Evolutionary conservation across 2,797 vertebrate genomes (phyloP).

Genomic region (Karalla daura): DNA sequence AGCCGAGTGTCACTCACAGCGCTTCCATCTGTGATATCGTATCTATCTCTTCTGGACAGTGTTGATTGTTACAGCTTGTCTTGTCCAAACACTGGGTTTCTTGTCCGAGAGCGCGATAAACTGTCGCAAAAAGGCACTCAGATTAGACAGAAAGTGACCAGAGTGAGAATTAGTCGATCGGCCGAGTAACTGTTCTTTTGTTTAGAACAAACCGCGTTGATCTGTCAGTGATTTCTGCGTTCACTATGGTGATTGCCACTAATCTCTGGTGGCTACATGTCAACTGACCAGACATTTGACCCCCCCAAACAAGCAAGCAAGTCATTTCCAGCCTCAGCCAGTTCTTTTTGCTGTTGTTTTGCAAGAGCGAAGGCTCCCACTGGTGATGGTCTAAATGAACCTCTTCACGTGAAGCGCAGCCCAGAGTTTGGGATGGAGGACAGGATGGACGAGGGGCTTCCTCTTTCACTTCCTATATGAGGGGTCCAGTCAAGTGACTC

Average conservation of each 20-base stretch:
- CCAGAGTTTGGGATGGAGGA: slow-evolving; percentile 70
- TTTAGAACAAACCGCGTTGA: slow-evolving; percentile 36
- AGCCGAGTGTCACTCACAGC: slow-evolving; percentile 39
- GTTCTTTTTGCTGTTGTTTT: slow-evolving; percentile 73
- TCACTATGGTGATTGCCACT: slow-evolving; percentile 35
- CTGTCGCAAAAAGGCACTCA: slow-evolving; percentile 19
- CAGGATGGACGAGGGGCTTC: slow-evolving; percentile 82
- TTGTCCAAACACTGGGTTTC: slow-evolving; percentile 38
- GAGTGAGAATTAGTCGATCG: slow-evolving; percentile 34
- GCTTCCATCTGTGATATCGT: slow-evolving; percentile 56
- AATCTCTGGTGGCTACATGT: slow-evolving; percentile 49
- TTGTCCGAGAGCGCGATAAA: slow-evolving; percentile 19
- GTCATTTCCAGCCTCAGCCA: slow-evolving; percentile 72
- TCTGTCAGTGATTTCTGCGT: slow-evolving; percentile 40
- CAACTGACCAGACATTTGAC: slow-evolving; percentile 71
- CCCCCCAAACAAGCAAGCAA: slow-evolving; percentile 26
- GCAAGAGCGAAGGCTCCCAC: slow-evolving; percentile 62
- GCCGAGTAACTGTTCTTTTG: slow-evolving; percentile 47
- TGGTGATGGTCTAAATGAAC: slow-evolving; percentile 48
- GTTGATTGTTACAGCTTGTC: slow-evolving; percentile 31
- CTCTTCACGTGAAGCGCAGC: slow-evolving; percentile 71
- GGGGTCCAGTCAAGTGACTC: slow-evolving; percentile 86
- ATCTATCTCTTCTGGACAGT: slow-evolving; percentile 31
- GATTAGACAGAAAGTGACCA: slow-evolving; percentile 43
- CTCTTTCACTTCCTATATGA: slow-evolving; percentile 88